Conservation (phyloP, 2,888 invertebrate species). For the Pristionchus japonicus region DNA sequence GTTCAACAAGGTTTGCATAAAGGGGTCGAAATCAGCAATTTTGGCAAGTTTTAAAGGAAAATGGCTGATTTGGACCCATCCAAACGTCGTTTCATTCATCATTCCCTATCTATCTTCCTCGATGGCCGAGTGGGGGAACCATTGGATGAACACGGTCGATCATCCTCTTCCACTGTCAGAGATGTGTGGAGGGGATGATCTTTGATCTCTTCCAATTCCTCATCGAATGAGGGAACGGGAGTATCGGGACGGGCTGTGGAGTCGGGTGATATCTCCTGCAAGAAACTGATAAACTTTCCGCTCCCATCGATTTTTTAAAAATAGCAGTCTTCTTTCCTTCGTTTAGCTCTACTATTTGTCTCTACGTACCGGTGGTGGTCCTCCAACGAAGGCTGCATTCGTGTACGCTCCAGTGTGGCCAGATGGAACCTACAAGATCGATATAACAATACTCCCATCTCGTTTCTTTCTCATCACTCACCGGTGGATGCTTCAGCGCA, state of each 20-base stretch:
- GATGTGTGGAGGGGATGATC: conserved; percentile 8
- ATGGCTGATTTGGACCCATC: too few relatives aligned
- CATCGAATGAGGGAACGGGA: conserved; percentile 32
- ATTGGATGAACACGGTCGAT: conserved; percentile 12
- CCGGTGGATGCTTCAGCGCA: conserved; percentile 68
- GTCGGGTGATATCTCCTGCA: background rate
- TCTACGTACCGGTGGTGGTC: conserved; percentile 32
- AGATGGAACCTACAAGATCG: conserved; percentile 8
- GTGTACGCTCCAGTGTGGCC: background rate
- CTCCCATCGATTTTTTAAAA: too few relatives aligned
- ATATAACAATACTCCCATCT: background rate
- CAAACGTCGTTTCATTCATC: background rate
- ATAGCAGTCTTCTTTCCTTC: background rate
- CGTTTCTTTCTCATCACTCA: conserved; percentile 47
- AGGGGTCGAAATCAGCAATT: too few relatives aligned
- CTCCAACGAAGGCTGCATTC: conserved; percentile 30
- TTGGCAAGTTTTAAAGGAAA: too few relatives aligned
- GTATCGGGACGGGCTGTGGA: background rate
- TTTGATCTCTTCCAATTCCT: conserved; percentile 36
- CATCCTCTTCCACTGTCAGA: background rate
- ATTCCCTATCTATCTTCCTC: conserved; percentile 19
- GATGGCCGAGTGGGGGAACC: background rate
- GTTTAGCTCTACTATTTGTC: background rate
- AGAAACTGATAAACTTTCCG: background rate
- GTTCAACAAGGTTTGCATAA: too few relatives aligned